Percentiles rank a stretch among this genome's conserved stretches.
These are phyloP conservation scores for Tringa solitaria DNA, from an alignment of 2,113 vertebrate genomes.

Conservation along the genomic window DNA sequence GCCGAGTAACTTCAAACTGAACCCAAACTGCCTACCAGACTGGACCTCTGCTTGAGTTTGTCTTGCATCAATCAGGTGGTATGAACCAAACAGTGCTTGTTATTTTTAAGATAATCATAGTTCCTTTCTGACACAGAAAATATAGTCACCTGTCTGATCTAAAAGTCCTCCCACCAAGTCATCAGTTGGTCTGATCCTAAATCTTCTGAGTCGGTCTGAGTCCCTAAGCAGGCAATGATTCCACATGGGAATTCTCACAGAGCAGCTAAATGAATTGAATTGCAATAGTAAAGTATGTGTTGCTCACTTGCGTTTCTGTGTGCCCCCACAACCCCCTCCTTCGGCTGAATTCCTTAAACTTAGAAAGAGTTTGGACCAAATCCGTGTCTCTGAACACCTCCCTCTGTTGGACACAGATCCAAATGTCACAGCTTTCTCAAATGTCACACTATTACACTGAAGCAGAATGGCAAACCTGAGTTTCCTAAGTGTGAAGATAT, in stretches of 20 bases:
- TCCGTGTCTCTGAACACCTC: not conserved
- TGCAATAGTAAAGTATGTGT: not conserved
- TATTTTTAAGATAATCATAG: not conserved
- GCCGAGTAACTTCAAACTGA: conserved; percentile 32
- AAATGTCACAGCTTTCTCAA: conserved; percentile 1
- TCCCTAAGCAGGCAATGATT: not conserved
- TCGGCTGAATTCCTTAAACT: not conserved
- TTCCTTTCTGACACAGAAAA: not conserved
- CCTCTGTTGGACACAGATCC: conserved; percentile 38
- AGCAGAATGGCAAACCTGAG: not conserved
- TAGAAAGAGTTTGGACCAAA: conserved; percentile 17
- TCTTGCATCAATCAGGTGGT: not conserved
- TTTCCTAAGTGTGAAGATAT: not conserved
- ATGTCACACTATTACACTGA: not conserved
- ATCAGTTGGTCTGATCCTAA: not conserved
- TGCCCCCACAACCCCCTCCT: not conserved
- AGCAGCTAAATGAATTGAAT: not conserved
- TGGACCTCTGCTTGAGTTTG: not conserved
- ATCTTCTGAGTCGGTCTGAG: not conserved
- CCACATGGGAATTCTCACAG: not conserved
- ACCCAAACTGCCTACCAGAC: not conserved
- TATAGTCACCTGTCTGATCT: not conserved
- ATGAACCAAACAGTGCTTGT: not conserved
- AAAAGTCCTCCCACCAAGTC: not conserved
- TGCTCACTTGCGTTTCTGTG: not conserved